These are phyloP conservation scores for Xenopus laevis DNA, from an alignment of 2,113 vertebrate species.

Conservation along the genomic window DNA sequence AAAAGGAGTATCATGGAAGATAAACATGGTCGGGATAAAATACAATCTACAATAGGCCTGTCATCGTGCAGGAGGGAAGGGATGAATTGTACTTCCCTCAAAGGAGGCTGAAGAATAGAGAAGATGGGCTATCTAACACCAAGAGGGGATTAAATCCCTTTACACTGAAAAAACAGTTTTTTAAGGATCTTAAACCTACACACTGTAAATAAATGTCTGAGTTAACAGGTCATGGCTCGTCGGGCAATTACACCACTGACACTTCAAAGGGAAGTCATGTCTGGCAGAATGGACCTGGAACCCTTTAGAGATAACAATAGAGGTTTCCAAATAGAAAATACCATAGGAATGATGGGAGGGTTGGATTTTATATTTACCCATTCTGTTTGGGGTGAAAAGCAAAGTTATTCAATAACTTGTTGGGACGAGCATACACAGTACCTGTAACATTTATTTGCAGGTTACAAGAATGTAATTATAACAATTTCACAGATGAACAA, in stretches of 20 bases:
- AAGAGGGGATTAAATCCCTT: slow-evolving; percentile 14
- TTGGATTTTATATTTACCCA: too few relatives aligned
- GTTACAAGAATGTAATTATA: too few relatives aligned
- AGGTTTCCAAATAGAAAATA: too few relatives aligned
- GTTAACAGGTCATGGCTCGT: neutral
- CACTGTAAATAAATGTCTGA: neutral
- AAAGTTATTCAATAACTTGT: too few relatives aligned
- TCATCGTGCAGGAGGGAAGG: slow-evolving; percentile 48
- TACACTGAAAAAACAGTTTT: neutral
- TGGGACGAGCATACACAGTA: too few relatives aligned
- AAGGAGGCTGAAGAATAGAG: too few relatives aligned
- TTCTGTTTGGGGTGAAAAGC: too few relatives aligned
- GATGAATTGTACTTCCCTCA: slow-evolving; percentile 10
- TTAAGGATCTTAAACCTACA: neutral
- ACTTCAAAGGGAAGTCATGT: neutral
- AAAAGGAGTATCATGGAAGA: slow-evolving; percentile 55
- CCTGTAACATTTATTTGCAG: too few relatives aligned
- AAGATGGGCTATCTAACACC: slow-evolving; percentile 17
- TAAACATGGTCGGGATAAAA: slow-evolving; percentile 58
- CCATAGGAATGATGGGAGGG: too few relatives aligned
- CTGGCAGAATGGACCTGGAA: too few relatives aligned
- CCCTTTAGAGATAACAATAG: too few relatives aligned
- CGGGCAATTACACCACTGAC: neutral
- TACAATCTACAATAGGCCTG: slow-evolving; percentile 52
- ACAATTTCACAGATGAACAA: too few relatives aligned